Base-by-base conservation (phyloP, 2,113 vertebrate genomes). In the Enhydra lutris region DNA sequence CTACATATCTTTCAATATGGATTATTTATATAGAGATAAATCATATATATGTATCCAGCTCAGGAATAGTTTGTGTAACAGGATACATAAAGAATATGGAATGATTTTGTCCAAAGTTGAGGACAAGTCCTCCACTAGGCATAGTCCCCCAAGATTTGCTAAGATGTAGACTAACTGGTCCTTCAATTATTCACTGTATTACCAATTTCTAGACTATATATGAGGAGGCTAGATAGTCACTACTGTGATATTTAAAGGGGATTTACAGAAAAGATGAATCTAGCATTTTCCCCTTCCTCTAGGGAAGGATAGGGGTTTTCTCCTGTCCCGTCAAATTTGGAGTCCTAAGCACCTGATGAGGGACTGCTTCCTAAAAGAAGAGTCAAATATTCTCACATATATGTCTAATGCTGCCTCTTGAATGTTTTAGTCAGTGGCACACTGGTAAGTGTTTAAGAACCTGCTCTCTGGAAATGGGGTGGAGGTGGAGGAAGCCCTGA, bases 1-100 rank as follows among this genome's bases (percentile, higher is more conserved):
- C 42, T 73, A 8, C 3, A 79, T 67, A 47, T 65, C 24, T 20
- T 69, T 95, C 52, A 67, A 31, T 45, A 55, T 31, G 15, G n/a
- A 87, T 78, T 94, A 65, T 89, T 94, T 96, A 69, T 57, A 63
- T 63, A 89, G 36, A 86, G 12, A 79, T 65, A 95, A 95, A 47
- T 92, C 42, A 92, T 61, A 85, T 29, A 34, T 76, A 89, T 23
- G 23, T 78, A 79, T 84, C 6, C n/a, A 83, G 71, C 24, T 87
- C 18, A 96, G 34, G 59, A 91, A 78, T 91, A 81, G 52, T 31
- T 69, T 65, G 9, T 65, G 2, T 80, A 95, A 94, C 50, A 52
- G 0, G 23, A 63, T 42, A 47, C 20, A 26, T 83, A 36, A 89
- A 89, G 13, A 13, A 71, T 92, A 76, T 71, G 3, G 36, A 79